phyloP scores from a whole-genome alignment of 2,113 vertebrate species.

The Tinamus guttatus region DNA sequence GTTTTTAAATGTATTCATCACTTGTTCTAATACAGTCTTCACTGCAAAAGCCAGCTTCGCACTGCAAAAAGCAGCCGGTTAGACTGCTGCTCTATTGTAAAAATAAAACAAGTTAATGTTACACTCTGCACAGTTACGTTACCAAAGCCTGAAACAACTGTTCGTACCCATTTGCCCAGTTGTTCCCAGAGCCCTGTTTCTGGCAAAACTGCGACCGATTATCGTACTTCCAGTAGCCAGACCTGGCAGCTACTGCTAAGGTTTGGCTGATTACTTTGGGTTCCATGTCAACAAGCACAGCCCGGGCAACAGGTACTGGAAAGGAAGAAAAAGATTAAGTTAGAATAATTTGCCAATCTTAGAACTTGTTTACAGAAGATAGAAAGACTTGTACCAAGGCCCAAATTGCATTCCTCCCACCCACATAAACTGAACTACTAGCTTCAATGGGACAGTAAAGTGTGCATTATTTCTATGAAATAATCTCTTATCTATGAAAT shows the following conservation, averaged over 20 bases:
- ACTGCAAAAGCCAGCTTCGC: not conserved
- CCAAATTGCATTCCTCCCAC: not conserved
- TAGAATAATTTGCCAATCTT: not conserved
- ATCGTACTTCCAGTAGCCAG: conserved; percentile 88
- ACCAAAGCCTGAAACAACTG: not conserved
- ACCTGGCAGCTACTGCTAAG: conserved; percentile 79
- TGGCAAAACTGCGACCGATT: conserved; percentile 87
- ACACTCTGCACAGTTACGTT: not conserved
- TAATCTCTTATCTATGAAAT: not conserved
- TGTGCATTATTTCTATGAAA: not conserved
- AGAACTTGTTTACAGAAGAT: not conserved
- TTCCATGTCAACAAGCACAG: conserved; percentile 96
- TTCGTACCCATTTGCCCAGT: conserved; percentile 96
- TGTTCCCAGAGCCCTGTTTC: conserved; percentile 96
- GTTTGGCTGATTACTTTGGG: conserved; percentile 92
- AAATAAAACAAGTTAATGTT: not conserved
- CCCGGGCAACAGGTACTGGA: conserved; percentile 83
- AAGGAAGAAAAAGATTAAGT: not conserved
- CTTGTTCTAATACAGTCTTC: not conserved
- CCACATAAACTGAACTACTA: not conserved
- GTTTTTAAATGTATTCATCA: not conserved
- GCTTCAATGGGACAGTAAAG: not conserved
- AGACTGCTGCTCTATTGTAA: not conserved
- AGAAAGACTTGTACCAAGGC: fast-evolving
- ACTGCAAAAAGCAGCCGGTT: not conserved